Percentiles rank a stretch among this genome's conserved stretches.
These are phyloP conservation scores for Python bivittatus DNA, from an alignment of 2,113 vertebrate species.

Conservation along the genomic window DNA sequence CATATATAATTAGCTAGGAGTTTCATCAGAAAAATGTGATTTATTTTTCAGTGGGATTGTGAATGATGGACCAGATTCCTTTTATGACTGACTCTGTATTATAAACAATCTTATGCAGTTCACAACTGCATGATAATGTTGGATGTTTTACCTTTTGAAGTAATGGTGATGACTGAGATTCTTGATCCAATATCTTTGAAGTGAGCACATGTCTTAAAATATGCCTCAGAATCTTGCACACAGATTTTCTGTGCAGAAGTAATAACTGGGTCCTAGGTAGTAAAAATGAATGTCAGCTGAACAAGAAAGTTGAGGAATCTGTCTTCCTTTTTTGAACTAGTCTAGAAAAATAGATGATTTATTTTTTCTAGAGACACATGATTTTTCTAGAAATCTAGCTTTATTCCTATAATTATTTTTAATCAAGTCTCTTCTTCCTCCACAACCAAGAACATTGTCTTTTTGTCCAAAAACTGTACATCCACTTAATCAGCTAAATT, in stretches of 20 bases:
- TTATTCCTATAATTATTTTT: constrained; percentile 9
- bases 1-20: neutral
- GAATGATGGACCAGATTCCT: neutral
- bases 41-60: neutral
- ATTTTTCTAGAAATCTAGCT: neutral
- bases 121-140: neutral
- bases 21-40: neutral
- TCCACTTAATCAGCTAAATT: neutral
- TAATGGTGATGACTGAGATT: neutral
- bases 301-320: neutral
- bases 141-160: neutral
- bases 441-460: neutral
- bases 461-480: neutral
- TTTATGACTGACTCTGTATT: neutral
- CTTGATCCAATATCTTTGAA: neutral
- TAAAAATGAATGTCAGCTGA: neutral
- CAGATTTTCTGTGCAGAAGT: neutral
- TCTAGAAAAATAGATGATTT: neutral
- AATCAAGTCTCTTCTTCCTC: neutral
- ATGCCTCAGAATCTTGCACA: neutral
- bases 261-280: no score
- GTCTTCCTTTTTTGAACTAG: neutral
- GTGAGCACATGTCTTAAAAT: neutral
- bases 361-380: no score
- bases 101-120: neutral